Percentiles rank a stretch among this genome's conserved stretches.
These are phyloP conservation scores for Oncorhynchus mykiss DNA, from an alignment of 2,113 vertebrate species.

Conservation along the genomic window DNA sequence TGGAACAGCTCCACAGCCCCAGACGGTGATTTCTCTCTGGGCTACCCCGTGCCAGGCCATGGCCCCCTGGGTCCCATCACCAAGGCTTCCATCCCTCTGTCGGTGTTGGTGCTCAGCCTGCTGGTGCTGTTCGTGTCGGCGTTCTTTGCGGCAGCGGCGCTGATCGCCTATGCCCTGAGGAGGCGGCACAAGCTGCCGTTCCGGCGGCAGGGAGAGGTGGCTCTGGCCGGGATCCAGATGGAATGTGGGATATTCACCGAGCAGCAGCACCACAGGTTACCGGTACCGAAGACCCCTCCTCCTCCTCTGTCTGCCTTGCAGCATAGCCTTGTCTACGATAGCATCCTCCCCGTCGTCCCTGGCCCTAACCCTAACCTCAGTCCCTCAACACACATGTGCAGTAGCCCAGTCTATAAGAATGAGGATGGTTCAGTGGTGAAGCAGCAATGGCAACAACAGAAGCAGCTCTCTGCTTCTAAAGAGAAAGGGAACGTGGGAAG, in stretches of 20 bases:
- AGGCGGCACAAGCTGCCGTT: constrained; percentile 87
- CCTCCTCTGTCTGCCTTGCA: constrained; percentile 55
- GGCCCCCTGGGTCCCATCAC: constrained; percentile 63
- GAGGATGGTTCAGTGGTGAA: constrained; percentile 72
- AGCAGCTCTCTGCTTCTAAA: constrained; percentile 70
- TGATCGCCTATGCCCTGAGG: constrained; percentile 87
- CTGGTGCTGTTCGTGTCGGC: constrained; percentile 84
- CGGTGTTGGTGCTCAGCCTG: constrained; percentile 88
- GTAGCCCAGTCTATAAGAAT: constrained; percentile 87
- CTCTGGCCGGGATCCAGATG: constrained; percentile 87
- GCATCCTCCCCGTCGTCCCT: constrained; percentile 79
- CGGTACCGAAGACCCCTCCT: constrained; percentile 76
- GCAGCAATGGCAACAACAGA: constrained; percentile 49
- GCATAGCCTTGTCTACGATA: constrained; percentile 86
- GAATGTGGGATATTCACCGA: constrained; percentile 80
- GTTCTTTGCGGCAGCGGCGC: constrained; percentile 85
- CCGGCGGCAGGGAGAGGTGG: constrained; percentile 83
- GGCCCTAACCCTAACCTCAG: neutral
- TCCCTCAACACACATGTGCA: constrained; percentile 77
- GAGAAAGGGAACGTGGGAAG: neutral
- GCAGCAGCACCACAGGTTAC: constrained; percentile 66
- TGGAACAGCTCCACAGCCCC: constrained; percentile 65
- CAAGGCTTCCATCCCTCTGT: constrained; percentile 85
- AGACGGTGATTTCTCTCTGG: constrained; percentile 66
- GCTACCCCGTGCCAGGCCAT: constrained; percentile 73